phyloP scores from a whole-genome alignment of 2,888 invertebrate species.

The Diarsia dahlii region DNA sequence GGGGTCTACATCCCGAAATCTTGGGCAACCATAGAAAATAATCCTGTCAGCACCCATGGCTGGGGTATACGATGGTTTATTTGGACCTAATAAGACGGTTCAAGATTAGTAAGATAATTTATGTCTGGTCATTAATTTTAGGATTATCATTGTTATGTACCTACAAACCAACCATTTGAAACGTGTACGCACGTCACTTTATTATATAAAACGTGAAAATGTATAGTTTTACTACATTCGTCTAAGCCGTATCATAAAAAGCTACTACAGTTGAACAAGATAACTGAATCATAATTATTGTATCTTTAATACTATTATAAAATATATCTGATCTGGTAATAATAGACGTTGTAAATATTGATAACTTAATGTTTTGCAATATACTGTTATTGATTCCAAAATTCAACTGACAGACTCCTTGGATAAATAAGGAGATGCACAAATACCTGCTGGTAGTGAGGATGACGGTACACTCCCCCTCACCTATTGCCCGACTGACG shows the following conservation, averaged over 20 bases:
- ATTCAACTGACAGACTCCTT: background rate
- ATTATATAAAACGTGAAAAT: conserved; percentile 28
- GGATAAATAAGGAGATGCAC: background rate
- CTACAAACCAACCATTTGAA: background rate
- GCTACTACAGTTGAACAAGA: conserved; percentile 32
- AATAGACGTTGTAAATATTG: conserved; percentile 31
- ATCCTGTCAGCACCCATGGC: background rate
- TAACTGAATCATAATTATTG: conserved; percentile 21
- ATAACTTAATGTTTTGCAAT: conserved; percentile 18
- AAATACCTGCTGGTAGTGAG: background rate
- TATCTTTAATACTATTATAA: conserved; percentile 37
- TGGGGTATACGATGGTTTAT: no score
- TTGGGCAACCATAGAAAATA: background rate
- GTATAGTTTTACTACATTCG: conserved; percentile 22
- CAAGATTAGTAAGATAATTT: background rate
- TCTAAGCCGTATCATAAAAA: conserved; percentile 44
- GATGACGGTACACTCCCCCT: no score
- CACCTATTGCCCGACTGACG: no score
- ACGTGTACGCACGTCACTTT: background rate
- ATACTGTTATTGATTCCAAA: conserved; percentile 10
- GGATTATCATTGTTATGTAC: background rate
- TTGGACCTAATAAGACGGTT: background rate
- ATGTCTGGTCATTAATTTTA: background rate
- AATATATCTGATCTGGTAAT: conserved; percentile 43
- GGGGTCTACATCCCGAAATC: background rate